A percentile compares a stretch with the other conserved stretches of the same genome.
These are phyloP conservation scores for Chrysolina oricalcia DNA, from an alignment of 2,888 invertebrate species.

Conservation along the genomic window DNA sequence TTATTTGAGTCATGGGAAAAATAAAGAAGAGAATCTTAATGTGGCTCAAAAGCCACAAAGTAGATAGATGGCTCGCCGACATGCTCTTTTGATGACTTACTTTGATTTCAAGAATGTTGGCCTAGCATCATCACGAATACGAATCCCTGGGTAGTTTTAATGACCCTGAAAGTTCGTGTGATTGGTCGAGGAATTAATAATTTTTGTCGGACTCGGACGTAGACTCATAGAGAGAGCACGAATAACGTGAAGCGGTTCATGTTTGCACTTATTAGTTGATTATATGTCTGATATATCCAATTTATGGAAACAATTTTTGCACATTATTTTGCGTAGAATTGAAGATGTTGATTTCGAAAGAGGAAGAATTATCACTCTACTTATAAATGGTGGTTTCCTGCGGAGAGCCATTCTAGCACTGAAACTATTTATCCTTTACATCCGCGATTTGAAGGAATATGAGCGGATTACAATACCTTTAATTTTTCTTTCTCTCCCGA, in stretches of 20 bases:
- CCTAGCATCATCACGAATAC: slow-evolving; percentile 37
- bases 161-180: slow-evolving; percentile 10
- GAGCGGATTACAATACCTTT: too few relatives aligned
- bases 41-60: slow-evolving; percentile 57
- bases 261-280: neutral
- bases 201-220: neutral
- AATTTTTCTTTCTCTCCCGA: too few relatives aligned
- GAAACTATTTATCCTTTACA: too few relatives aligned
- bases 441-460: too few relatives aligned
- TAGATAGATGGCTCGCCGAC: slow-evolving; percentile 64
- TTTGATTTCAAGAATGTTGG: slow-evolving; percentile 46
- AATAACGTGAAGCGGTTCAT: neutral
- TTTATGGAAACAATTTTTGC: too few relatives aligned
- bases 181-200: slow-evolving; percentile 1
- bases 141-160: slow-evolving; percentile 44
- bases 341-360: too few relatives aligned
- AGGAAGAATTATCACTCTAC: too few relatives aligned
- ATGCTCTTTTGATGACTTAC: slow-evolving; percentile 61
- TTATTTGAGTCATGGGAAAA: slow-evolving; percentile 66
- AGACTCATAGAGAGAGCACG: slow-evolving; percentile 14
- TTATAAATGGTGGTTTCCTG: too few relatives aligned
- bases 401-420: too few relatives aligned
- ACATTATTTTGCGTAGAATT: too few relatives aligned
- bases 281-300: too few relatives aligned
- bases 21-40: slow-evolving; percentile 64